These are phyloP conservation scores for Aporrectodea caliginosa DNA, from an alignment of 1,140 invertebrate species.

Conservation along the genomic window DNA sequence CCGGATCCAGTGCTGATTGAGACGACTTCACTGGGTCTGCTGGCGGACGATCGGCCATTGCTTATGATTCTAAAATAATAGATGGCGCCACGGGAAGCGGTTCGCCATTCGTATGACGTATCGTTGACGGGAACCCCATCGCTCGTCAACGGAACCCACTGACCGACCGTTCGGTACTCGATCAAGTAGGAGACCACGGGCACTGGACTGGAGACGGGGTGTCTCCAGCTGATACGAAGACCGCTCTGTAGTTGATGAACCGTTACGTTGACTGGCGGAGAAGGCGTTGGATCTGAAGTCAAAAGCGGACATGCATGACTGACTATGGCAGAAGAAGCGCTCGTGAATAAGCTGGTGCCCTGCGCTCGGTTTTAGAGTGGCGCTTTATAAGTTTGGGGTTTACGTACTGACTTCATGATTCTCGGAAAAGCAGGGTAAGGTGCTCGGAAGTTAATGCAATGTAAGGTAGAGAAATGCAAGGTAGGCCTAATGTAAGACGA, in stretches of 20 bases:
- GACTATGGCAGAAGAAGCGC: too few relatives aligned
- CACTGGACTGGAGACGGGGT: constrained; percentile 62
- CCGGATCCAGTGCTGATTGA: background rate
- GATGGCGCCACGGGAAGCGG: constrained; percentile 23
- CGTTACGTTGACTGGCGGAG: background rate
- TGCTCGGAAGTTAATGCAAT: too few relatives aligned
- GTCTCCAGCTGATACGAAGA: background rate
- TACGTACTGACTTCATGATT: too few relatives aligned
- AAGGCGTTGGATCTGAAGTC: too few relatives aligned
- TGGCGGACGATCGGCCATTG: background rate
- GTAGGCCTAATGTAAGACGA: too few relatives aligned
- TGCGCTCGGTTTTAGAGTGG: too few relatives aligned
- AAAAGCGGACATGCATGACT: too few relatives aligned
- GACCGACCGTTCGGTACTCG: constrained; percentile 69
- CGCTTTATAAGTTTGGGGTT: too few relatives aligned
- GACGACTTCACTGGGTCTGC: background rate
- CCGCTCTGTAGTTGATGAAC: background rate
- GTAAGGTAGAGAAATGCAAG: too few relatives aligned
- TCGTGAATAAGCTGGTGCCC: too few relatives aligned
- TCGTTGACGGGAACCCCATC: background rate
- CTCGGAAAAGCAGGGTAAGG: too few relatives aligned
- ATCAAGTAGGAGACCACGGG: constrained; percentile 82
- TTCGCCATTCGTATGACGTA: constrained; percentile 54
- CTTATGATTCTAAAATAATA: constrained; percentile 23
- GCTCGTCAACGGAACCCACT: constrained; percentile 76